Base-by-base conservation (phyloP, 2,888 invertebrate species). In the Apotomis betuletana region DNA sequence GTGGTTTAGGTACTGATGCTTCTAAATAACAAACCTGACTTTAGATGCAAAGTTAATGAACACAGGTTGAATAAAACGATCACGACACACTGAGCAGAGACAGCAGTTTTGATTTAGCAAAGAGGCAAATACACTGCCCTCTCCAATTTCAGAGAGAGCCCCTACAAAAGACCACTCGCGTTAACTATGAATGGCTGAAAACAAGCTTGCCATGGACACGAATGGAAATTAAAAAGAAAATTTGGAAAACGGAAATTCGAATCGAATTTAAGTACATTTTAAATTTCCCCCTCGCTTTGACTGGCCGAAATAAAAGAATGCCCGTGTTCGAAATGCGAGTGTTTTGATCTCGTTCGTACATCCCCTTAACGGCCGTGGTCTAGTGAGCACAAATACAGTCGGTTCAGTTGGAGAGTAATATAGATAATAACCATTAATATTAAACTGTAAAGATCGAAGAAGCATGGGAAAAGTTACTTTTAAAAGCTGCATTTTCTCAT, bases 181-280 rank as follows among this genome's bases (percentile, higher is more conserved):
- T 88, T 90, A 90, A 91, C 92, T 92, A 90, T 91, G 90, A 91
- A 91, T 90, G 89, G 88, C 81, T 86, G 87, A 90, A 90, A 89
- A 91, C 90, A 89, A 88, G 84, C 87, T 81, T 82, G 84, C 83
- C 75, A 85, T 85, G 85, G 86, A 85, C 86, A 85, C 88, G 87
- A 89, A 90, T 90, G 85, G 84, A 88, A 91, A 91, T 83, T 89
- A 88, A 91, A 90, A 91, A 89, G 87, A 87, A 89, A 89, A 87
- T 86, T 85, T 82, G 80, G 81, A 83, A 87, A 85, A 87, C 89
- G 88, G 89, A 90, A 90, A 89, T 85, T 86, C 85, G 90, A 91
- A 92, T 92, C 90, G 90, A 90, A 92, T 92, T 92, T 91, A 91
- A 93, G 92, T 89, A 91, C 90, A 90, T 91, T 92, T 91, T 88